Percentiles rank a stretch among this genome's conserved stretches.
phyloP scores from a whole-genome alignment of 1,140 invertebrate genomes.

The Wasmannia auropunctata region DNA sequence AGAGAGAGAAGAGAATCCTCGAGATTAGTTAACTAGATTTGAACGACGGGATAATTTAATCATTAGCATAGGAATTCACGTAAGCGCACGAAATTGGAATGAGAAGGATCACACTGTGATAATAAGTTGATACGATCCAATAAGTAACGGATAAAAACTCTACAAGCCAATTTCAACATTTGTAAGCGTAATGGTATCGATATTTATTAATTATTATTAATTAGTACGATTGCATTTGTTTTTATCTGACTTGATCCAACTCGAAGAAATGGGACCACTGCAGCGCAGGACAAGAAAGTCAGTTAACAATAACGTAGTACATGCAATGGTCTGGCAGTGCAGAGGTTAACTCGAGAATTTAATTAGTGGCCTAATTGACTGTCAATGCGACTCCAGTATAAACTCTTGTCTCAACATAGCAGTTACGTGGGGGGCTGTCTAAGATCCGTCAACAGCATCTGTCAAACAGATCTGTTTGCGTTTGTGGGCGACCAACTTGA shows the following conservation, averaged over 20 bases:
- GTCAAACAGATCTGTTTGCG: slow-evolving; percentile 49
- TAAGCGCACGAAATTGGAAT: neutral
- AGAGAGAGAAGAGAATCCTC: too few species aligned
- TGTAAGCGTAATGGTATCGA: neutral
- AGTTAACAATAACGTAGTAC: neutral
- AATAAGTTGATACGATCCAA: neutral
- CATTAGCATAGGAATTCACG: neutral
- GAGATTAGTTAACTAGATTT: slow-evolving; percentile 4
- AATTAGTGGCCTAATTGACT: slow-evolving; percentile 48
- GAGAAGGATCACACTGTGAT: neutral
- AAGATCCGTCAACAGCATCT: slow-evolving; percentile 44
- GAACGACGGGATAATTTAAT: slow-evolving; percentile 17
- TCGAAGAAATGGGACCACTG: neutral
- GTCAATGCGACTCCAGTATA: slow-evolving; percentile 39
- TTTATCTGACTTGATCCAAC: neutral
- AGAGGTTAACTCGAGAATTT: slow-evolving; percentile 19
- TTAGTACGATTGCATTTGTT: neutral
- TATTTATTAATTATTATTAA: neutral
- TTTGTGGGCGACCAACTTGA: neutral
- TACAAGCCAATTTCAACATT: neutral
- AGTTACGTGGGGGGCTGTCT: neutral
- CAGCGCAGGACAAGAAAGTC: neutral
- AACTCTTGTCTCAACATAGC: slow-evolving; percentile 33
- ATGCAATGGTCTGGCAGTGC: neutral
- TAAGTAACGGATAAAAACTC: neutral